Conservation (phyloP, 2,888 invertebrate genomes). For the Silvanus unidentatus region DNA sequence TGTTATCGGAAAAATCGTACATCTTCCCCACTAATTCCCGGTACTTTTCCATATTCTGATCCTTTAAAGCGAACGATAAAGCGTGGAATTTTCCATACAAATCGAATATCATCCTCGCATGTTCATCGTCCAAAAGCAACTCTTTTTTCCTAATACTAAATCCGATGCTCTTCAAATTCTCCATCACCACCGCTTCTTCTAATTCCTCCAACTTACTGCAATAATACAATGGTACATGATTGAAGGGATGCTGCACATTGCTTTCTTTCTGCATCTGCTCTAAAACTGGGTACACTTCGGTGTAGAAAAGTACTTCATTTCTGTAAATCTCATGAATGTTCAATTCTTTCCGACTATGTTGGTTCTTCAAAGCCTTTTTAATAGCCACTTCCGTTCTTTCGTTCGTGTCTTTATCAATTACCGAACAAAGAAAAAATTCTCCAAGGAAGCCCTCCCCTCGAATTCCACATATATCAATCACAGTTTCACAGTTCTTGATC, state of each 20-base stretch:
- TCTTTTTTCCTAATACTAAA: conserved; percentile 13
- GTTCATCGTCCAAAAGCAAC: conserved; percentile 19
- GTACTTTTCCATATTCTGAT: conserved; percentile 14
- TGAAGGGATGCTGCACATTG: conserved; percentile 15
- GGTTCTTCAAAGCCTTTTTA: conserved; percentile 9
- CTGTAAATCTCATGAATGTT: conserved; percentile 15
- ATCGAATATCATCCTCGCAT: conserved; percentile 20
- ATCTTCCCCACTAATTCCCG: background rate
- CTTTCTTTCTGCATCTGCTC: conserved; percentile 20
- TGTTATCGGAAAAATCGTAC: background rate
- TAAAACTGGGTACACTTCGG: conserved; percentile 20
- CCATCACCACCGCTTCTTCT: conserved; percentile 18
- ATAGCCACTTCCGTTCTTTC: conserved; percentile 10
- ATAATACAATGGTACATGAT: conserved; percentile 19
- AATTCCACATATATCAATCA: too few relatives aligned
- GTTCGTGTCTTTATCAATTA: conserved; percentile 6
- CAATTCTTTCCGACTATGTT: conserved; percentile 8
- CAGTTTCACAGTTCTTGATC: too few relatives aligned
- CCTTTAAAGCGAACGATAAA: conserved; percentile 20
- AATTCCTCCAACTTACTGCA: background rate
- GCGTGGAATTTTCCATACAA: conserved; percentile 27
- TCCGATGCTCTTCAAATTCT: conserved; percentile 16
- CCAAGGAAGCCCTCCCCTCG: conserved; percentile 16
- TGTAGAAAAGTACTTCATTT: conserved; percentile 28
- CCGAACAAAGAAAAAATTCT: conserved; percentile 9